A percentile compares a stretch with the other conserved stretches of the same genome.
Conservation (phyloP, 2,113 vertebrate genomes). For the Mormoops blainvillei region DNA sequence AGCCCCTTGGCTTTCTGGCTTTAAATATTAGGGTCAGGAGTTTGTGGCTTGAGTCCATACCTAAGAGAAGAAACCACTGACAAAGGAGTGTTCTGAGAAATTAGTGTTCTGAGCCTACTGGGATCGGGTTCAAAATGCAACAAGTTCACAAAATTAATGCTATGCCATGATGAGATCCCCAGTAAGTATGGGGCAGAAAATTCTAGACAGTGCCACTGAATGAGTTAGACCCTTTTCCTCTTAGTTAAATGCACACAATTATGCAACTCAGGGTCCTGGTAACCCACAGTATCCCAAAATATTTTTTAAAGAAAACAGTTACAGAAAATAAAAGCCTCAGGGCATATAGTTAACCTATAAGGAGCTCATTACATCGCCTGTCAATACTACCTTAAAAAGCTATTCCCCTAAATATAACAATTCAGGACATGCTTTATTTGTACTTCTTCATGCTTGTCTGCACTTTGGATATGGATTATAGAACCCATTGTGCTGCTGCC, state of each 20-base stretch:
- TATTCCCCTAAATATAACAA: background rate
- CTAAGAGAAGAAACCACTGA: background rate
- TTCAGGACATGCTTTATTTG: slow-evolving; percentile 22
- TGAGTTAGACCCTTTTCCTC: background rate
- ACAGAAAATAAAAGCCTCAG: slow-evolving; percentile 36
- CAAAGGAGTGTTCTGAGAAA: background rate
- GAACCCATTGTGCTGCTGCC: background rate
- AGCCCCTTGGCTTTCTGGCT: background rate
- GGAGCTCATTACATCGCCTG: slow-evolving; percentile 11
- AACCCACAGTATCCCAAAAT: background rate
- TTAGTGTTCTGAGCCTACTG: background rate
- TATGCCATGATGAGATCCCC: background rate
- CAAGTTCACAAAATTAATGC: background rate
- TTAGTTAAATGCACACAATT: background rate
- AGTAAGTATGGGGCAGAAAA: background rate
- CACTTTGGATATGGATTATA: slow-evolving; percentile 36
- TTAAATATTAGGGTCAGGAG: background rate
- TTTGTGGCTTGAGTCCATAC: background rate
- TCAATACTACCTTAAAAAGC: background rate
- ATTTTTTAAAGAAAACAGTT: background rate
- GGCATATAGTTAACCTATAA: background rate
- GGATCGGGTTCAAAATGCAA: background rate
- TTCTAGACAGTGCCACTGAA: background rate
- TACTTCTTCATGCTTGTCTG: background rate
- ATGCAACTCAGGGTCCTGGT: background rate